Percentiles rank a stretch among this genome's conserved stretches.
These are phyloP conservation scores for Odocoileus hemionus DNA, from an alignment of 2,113 vertebrate genomes.

Conservation along the genomic window DNA sequence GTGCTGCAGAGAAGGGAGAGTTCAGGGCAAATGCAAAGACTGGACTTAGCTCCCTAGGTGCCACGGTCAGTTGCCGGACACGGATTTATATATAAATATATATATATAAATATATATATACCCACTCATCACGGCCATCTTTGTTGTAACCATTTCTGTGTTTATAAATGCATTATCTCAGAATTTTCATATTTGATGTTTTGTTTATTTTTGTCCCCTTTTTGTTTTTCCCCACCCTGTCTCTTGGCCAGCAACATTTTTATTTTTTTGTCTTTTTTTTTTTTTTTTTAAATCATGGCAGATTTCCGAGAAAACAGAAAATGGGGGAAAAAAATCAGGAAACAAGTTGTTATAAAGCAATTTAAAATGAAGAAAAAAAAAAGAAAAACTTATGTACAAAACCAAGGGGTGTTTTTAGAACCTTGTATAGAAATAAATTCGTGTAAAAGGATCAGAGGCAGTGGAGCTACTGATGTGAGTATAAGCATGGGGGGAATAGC, in stretches of 20 bases:
- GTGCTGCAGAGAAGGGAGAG: slow-evolving; percentile 50
- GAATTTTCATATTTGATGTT: slow-evolving; percentile 85
- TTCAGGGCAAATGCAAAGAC: slow-evolving; percentile 71
- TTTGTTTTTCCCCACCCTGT: slow-evolving; percentile 43
- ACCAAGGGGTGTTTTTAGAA: slow-evolving; percentile 76
- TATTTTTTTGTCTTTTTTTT: slow-evolving; percentile 75
- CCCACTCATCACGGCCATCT: slow-evolving; percentile 82
- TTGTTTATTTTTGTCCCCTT: slow-evolving; percentile 51
- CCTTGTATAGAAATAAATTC: slow-evolving; percentile 86
- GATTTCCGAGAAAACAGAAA: slow-evolving; percentile 76
- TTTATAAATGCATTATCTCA: slow-evolving; percentile 88
- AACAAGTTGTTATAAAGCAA: slow-evolving; percentile 76
- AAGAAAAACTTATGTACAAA: slow-evolving; percentile 69
- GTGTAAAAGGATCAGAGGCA: slow-evolving; percentile 79
- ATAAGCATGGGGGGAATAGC: slow-evolving; percentile 40
- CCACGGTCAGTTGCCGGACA: slow-evolving; percentile 71
- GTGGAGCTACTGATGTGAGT: slow-evolving; percentile 74
- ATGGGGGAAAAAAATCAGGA: slow-evolving; percentile 72
- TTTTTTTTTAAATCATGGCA: slow-evolving; percentile 60
- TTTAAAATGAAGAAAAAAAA: slow-evolving; percentile 75
- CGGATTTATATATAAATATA: slow-evolving; percentile 83
- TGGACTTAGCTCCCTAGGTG: slow-evolving; percentile 82
- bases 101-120: slow-evolving; percentile 76
- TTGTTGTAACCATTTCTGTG: slow-evolving; percentile 88
- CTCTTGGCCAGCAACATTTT: slow-evolving; percentile 77